Conservation (phyloP, 2,888 invertebrate species). For the Hirtodrosophila confusa region DNA sequence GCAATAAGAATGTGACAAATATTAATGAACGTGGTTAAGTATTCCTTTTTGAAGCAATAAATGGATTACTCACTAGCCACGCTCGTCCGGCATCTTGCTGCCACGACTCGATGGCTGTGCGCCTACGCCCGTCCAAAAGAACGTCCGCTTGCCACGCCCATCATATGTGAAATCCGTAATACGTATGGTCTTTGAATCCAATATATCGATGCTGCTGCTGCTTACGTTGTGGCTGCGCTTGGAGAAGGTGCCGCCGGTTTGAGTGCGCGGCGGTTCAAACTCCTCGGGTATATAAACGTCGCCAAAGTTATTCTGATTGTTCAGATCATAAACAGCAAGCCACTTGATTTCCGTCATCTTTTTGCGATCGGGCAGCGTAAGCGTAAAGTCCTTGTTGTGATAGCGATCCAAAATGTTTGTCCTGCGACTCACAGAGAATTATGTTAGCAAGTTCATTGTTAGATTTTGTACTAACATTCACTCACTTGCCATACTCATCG, state of each 20-base stretch:
- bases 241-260: constrained; percentile 86
- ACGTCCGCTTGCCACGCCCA: constrained; percentile 90
- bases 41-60: neutral
- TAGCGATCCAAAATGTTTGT: constrained; percentile 94
- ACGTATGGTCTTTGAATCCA: constrained; percentile 92
- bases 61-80: constrained; percentile 92
- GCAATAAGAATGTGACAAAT: constrained; percentile 14
- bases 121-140: constrained; percentile 95
- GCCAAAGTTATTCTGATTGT: constrained; percentile 93
- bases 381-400: constrained; percentile 92
- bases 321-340: constrained; percentile 94
- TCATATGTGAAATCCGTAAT: constrained; percentile 92
- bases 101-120: constrained; percentile 94
- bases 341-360: constrained; percentile 94
- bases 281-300: constrained; percentile 96
- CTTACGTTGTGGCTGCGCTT: constrained; percentile 88
- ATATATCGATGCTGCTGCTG: constrained; percentile 89
- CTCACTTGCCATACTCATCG: constrained; percentile 93
- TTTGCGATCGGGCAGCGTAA: constrained; percentile 93
- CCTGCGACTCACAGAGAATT: constrained; percentile 83
- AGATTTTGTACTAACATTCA: constrained; percentile 13
- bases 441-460: neutral
- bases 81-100: constrained; percentile 93
- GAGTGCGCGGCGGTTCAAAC: constrained; percentile 92
- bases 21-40: too few relatives aligned